These are phyloP conservation scores for Enteromius radiatus DNA, from an alignment of 2,797 vertebrate genomes.

Conservation along the genomic window DNA sequence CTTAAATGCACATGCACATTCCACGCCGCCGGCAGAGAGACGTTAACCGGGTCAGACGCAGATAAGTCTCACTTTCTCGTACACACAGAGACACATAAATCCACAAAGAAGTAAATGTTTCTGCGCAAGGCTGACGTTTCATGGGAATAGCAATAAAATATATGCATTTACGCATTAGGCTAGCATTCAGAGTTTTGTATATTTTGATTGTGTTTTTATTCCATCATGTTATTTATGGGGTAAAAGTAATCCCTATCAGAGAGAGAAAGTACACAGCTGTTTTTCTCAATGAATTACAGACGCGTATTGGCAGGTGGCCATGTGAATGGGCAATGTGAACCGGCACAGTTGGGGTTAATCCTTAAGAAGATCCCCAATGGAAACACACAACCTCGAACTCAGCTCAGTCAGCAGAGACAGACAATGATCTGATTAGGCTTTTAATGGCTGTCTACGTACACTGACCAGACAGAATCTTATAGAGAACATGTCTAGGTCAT, in stretches of 20 bases:
- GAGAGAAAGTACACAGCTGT: background rate
- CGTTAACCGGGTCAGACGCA: constrained; percentile 14
- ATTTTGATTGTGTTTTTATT: background rate
- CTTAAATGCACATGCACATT: constrained; percentile 27
- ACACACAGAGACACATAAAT: constrained; percentile 17
- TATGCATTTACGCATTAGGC: background rate
- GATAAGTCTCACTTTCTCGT: constrained; percentile 27
- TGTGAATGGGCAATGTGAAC: constrained; percentile 40
- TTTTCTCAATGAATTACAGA: constrained; percentile 13
- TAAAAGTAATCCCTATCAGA: background rate
- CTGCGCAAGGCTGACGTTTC: background rate
- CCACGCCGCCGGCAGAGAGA: background rate
- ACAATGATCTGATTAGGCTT: constrained; percentile 49
- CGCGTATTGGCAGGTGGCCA: background rate
- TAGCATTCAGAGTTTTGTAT: background rate
- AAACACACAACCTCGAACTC: constrained; percentile 14
- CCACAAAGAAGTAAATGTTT: constrained; percentile 27
- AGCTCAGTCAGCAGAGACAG: constrained; percentile 45
- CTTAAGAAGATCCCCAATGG: constrained; percentile 31
- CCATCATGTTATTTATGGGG: background rate
- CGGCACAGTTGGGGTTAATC: constrained; percentile 26
- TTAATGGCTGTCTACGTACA: constrained; percentile 21
- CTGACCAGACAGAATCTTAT: background rate
- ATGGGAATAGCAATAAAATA: background rate
- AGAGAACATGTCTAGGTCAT: background rate